Conservation (phyloP, 2,113 vertebrate species). For the Nymphicus hollandicus region DNA sequence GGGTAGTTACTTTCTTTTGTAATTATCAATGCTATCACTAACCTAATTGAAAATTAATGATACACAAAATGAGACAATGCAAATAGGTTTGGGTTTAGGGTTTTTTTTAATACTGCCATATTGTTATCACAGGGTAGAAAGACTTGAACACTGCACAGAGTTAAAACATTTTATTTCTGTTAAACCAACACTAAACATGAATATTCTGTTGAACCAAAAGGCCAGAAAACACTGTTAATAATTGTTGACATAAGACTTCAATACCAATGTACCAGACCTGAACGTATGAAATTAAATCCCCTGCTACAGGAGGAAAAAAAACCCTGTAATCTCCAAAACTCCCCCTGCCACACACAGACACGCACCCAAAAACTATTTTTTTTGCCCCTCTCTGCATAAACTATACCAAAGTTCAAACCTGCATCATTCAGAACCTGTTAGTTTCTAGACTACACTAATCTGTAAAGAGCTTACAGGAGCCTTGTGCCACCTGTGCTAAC, state of each 20-base stretch:
- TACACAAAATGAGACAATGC: background rate
- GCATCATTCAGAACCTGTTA: background rate
- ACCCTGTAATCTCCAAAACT: background rate
- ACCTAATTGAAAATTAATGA: slow-evolving; percentile 5
- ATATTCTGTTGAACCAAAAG: background rate
- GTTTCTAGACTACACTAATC: background rate
- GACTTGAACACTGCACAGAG: background rate
- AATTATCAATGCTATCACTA: background rate
- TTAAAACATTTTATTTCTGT: background rate
- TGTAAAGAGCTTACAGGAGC: background rate
- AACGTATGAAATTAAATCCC: background rate
- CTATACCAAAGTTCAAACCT: background rate
- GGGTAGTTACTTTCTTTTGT: background rate
- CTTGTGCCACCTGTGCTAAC: background rate
- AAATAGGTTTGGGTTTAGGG: background rate
- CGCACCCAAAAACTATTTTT: background rate
- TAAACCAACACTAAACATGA: background rate
- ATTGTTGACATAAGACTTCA: background rate
- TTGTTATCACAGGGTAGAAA: background rate
- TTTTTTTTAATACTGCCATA: background rate
- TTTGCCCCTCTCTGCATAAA: background rate
- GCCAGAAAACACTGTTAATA: background rate
- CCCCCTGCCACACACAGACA: background rate
- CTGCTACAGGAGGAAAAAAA: background rate
- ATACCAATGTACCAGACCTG: background rate